Evolutionary conservation across 1,140 invertebrate species (phyloP).

Genomic region (Pomacea maculata): DNA sequence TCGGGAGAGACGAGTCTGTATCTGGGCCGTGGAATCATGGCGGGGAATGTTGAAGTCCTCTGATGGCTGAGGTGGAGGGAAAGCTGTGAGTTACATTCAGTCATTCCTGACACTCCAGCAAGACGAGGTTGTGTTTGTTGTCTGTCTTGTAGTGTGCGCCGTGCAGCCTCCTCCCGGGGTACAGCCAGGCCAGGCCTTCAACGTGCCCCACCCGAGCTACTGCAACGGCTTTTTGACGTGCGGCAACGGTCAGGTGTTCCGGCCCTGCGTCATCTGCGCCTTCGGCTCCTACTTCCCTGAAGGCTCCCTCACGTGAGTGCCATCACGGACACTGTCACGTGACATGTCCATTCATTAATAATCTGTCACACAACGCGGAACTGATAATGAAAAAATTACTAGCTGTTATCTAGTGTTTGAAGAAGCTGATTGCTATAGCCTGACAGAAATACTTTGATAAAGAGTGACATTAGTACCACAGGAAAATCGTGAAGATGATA

Average conservation of each 20-base stretch:
- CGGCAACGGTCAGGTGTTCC: conserved; percentile 5
- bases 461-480: too few relatives aligned
- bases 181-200: not conserved
- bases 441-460: too few relatives aligned
- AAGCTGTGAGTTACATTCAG: not conserved
- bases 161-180: not conserved
- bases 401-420: too few relatives aligned
- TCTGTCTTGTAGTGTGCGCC: not conserved
- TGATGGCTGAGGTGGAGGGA: not conserved
- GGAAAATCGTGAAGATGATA: too few relatives aligned
- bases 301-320: not conserved
- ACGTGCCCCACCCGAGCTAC: conserved; percentile 2
- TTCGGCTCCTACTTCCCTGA: not conserved
- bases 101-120: not conserved
- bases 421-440: too few relatives aligned
- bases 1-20: not conserved
- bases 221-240: conserved; percentile 15
- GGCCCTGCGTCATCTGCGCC: conserved; percentile 2
- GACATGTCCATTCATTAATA: too few relatives aligned
- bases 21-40: not conserved
- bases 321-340: too few relatives aligned
- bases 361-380: too few relatives aligned
- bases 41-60: not conserved
- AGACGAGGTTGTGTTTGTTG: not conserved
- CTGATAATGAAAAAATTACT: too few relatives aligned